Base-by-base conservation (phyloP, 1,140 invertebrate species). In the Solenopsis fugax region DNA sequence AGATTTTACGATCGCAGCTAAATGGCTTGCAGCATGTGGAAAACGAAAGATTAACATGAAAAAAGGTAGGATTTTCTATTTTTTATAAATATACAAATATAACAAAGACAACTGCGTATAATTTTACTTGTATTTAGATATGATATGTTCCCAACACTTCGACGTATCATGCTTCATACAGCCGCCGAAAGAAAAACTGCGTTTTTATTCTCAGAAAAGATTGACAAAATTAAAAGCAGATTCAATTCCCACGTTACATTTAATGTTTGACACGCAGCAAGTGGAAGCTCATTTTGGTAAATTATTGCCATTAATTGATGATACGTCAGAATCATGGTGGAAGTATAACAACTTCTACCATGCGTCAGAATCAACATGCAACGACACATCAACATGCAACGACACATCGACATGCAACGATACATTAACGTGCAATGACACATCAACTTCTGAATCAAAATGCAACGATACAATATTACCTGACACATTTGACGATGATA, bases 41-140 rank as follows among this genome's bases (percentile, higher is more conserved):
- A 67, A 67, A 67, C 37, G n/a, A 67, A 67, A 67, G 2, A 9
- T 67, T 41, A 67, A 67, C 9, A 45, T 37, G 10, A 67, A 41
- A 67, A 67, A 67, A 67, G 18, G 64, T 67, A 67, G 41, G 29
- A 67, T 67, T 45, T 67, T 67, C 1, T 67, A 67, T 67, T 34
- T 64, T 16, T 64, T 67, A 9, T 67, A 67, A 67, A 56, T 56
- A n/a, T 41, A 67, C 18, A 67, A 67, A 67, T 67, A 0, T 67
- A n/a, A 45, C 18, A 18, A 67, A 67, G 9, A 45, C 1, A 67
- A 67, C 6, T 67, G 4, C 18, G 21, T 67, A 45, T 67, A 45
- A 3, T 37, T 67, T 67, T n/a, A n/a, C n/a, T 67, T 45, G 18
- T 45, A 9, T 45, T 45, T 9, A 67, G 64, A 0, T 67, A 65